A percentile compares a stretch with the other conserved stretches of the same genome.
These are phyloP conservation scores for Epizoanthus illoricatus DNA, from an alignment of 92 coral and sea anemone species.

Conservation along the genomic window DNA sequence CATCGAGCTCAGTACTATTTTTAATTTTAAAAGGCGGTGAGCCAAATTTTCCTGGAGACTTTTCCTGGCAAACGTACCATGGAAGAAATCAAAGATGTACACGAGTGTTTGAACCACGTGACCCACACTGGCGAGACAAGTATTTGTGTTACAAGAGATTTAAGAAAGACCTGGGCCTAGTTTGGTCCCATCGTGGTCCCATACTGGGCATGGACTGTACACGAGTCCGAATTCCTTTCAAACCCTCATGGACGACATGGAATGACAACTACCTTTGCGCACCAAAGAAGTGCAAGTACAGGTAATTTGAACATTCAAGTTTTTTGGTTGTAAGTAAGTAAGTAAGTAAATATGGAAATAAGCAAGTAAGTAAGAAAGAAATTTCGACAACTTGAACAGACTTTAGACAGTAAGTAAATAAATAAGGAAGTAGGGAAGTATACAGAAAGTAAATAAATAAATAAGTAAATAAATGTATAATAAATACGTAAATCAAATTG, in stretches of 20 bases:
- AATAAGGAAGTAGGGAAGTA: too few relatives aligned
- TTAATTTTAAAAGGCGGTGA: constrained; percentile 10
- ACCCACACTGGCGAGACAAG: constrained; percentile 32
- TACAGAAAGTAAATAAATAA: too few relatives aligned
- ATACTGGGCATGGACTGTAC: constrained; percentile 11
- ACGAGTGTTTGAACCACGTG: constrained; percentile 36
- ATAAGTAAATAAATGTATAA: too few relatives aligned
- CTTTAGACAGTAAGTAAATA: too few relatives aligned
- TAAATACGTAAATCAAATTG: too few relatives aligned
- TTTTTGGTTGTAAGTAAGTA: too few relatives aligned
- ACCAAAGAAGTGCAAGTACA: constrained; percentile 19
- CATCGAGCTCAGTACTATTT: neutral
- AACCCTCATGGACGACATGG: constrained; percentile 38
- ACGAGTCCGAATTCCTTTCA: constrained; percentile 26
- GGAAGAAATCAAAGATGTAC: constrained; percentile 9
- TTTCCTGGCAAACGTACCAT: constrained; percentile 23
- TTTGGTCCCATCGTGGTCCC: constrained; percentile 31
- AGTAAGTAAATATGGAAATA: too few relatives aligned
- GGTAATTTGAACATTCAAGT: neutral
- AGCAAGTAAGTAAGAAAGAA: too few relatives aligned
- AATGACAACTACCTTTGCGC: constrained; percentile 24
- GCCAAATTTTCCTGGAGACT: constrained; percentile 29
- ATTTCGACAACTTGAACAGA: too few relatives aligned
- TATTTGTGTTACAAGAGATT: constrained; percentile 28
- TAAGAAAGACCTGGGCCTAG: constrained; percentile 18